Percentiles rank a stretch among this genome's conserved stretches.
Evolutionary conservation across 2,888 invertebrate species (phyloP).

Genomic region (Spilosoma lubricipeda): DNA sequence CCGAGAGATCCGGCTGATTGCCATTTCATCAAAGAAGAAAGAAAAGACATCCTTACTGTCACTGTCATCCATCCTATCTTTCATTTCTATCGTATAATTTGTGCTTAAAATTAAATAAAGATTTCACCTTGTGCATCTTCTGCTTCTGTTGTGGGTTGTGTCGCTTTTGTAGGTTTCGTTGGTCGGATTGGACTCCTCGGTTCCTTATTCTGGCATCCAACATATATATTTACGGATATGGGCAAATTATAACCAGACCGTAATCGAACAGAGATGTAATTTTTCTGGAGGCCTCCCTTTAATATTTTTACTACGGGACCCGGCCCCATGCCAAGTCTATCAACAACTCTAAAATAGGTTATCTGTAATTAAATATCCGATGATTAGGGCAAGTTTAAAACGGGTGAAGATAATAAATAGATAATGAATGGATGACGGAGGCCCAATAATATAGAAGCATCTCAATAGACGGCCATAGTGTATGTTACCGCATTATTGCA

Average conservation of each 20-base stretch:
- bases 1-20: too few species aligned
- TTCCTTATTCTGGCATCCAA: slow-evolving; percentile 67
- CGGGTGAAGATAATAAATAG: too few species aligned
- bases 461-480: too few species aligned
- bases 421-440: too few species aligned
- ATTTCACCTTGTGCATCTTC: neutral
- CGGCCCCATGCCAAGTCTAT: slow-evolving; percentile 67
- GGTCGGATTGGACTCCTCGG: slow-evolving; percentile 5
- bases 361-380: slow-evolving; percentile 63
- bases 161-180: neutral
- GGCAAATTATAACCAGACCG: slow-evolving; percentile 66
- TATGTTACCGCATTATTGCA: too few species aligned
- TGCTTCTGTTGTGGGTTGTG: neutral
- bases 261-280: slow-evolving; percentile 61
- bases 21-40: too few species aligned
- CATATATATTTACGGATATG: slow-evolving; percentile 72
- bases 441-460: too few species aligned
- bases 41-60: neutral
- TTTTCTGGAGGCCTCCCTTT: slow-evolving; percentile 68
- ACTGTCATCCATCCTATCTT: neutral
- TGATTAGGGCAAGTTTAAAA: neutral
- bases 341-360: slow-evolving; percentile 71
- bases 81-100: neutral
- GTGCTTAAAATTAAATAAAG: neutral
- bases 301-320: slow-evolving; percentile 64